A percentile compares a stretch with the other conserved stretches of the same genome.
Conservation (phyloP, 2,888 invertebrate species). For the Amblyteles armatorius region DNA sequence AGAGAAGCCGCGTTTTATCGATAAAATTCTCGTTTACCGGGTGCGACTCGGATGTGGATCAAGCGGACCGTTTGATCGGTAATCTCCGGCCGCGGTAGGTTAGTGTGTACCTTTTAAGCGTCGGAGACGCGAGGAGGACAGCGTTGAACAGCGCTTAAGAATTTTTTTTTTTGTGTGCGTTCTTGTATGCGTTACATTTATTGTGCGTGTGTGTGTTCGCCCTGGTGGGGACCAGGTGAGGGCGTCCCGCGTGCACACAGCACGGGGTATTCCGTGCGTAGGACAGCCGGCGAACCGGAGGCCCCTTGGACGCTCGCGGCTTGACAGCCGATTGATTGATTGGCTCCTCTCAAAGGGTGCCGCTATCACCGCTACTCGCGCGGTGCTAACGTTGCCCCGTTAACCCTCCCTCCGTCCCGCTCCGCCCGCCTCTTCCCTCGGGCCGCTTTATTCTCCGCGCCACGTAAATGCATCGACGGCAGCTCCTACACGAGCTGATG, state of each 20-base stretch:
- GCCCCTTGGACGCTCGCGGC: conserved; percentile 56
- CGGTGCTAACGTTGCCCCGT: conserved; percentile 67
- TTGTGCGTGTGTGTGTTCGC: conserved; percentile 53
- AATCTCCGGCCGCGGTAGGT: conserved; percentile 70
- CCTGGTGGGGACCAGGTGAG: conserved; percentile 74
- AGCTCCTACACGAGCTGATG: not conserved
- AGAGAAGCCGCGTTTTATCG: conserved; percentile 28
- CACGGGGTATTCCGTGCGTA: conserved; percentile 14
- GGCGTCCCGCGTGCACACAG: conserved; percentile 40
- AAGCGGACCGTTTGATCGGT: conserved; percentile 71
- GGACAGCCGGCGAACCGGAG: conserved; percentile 49
- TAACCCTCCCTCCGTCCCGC: conserved; percentile 43
- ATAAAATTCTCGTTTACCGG: conserved; percentile 46
- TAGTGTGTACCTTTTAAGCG: conserved; percentile 58
- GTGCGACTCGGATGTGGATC: conserved; percentile 51
- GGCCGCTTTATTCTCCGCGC: not conserved
- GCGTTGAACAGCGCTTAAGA: conserved; percentile 17
- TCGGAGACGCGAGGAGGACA: conserved; percentile 2
- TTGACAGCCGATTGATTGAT: conserved; percentile 79
- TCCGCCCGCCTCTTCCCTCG: not conserved
- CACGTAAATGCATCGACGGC: not conserved
- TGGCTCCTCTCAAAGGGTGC: conserved; percentile 75
- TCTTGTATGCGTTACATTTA: conserved; percentile 31
- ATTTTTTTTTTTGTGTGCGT: not conserved
- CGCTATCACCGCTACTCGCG: conserved; percentile 75